Conservation (phyloP, 2,888 invertebrate genomes). For the Brachypalpus laphriformis region DNA sequence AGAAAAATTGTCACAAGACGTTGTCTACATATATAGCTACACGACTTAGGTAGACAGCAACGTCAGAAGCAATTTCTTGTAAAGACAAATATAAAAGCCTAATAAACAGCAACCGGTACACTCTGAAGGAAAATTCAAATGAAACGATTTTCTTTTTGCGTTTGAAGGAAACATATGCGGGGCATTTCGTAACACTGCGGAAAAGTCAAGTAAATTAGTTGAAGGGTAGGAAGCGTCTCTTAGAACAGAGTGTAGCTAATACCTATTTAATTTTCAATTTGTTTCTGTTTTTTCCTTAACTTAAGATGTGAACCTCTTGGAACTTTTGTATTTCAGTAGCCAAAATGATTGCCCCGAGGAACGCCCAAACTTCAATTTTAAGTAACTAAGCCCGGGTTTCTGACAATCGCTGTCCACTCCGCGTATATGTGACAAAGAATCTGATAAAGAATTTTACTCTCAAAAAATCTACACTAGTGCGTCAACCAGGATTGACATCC, state of each 20-base stretch:
- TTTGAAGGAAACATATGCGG: constrained; percentile 33
- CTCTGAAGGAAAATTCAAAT: constrained; percentile 21
- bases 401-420: no score
- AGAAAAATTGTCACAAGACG: constrained; percentile 40
- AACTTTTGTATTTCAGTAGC: no score
- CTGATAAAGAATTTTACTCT: no score
- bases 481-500: no score
- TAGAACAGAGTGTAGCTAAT: neutral
- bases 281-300: neutral
- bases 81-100: constrained; percentile 35
- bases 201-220: constrained; percentile 2
- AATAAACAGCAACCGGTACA: constrained; percentile 67
- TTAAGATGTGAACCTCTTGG: neutral
- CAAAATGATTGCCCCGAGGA: no score
- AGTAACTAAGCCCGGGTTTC: no score
- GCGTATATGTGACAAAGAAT: no score
- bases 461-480: no score
- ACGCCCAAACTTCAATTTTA: no score
- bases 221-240: neutral
- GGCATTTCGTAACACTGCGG: constrained; percentile 39
- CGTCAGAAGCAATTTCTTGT: constrained; percentile 48
- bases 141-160: constrained; percentile 30
- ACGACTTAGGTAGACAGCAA: constrained; percentile 27
- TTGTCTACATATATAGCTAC: neutral
- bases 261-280: neutral